phyloP scores from a whole-genome alignment of 2,888 invertebrate species.

The Pterostichus niger region DNA sequence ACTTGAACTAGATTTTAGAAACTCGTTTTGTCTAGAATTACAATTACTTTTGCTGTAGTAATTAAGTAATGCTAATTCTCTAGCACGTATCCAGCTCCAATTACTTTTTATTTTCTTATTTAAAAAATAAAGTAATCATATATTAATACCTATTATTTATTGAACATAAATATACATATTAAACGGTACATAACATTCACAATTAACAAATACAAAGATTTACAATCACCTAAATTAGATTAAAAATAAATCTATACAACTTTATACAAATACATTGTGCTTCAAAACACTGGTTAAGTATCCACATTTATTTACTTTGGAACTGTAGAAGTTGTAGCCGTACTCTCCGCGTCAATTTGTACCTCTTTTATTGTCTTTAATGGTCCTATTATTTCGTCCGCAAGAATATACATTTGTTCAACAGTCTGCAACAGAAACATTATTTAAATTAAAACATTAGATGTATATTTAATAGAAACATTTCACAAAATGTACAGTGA shows the following conservation, averaged over 20 bases:
- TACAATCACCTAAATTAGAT: not conserved
- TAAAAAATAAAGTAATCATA: not conserved
- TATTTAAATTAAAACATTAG: not conserved
- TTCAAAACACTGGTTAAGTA: not conserved
- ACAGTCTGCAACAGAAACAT: slow-evolving; percentile 79
- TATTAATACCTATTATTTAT: too few relatives aligned
- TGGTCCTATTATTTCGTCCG: slow-evolving; percentile 83
- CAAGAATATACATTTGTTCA: slow-evolving; percentile 83
- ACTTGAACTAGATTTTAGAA: too few relatives aligned
- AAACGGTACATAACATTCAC: not conserved
- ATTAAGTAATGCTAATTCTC: too few relatives aligned
- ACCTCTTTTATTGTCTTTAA: slow-evolving; percentile 72
- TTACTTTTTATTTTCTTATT: too few relatives aligned
- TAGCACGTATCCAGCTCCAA: too few relatives aligned
- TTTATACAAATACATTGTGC: slow-evolving; percentile 1
- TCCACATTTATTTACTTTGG: too few relatives aligned
- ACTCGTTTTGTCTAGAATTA: too few relatives aligned
- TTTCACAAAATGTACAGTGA: too few relatives aligned
- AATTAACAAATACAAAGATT: not conserved
- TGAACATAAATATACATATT: too few relatives aligned
- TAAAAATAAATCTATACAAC: not conserved
- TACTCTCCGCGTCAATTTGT: slow-evolving; percentile 60
- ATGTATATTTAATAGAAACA: too few relatives aligned
- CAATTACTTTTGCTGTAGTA: too few relatives aligned
- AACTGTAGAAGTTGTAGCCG: not conserved